phyloP scores from a whole-genome alignment of 2,888 invertebrate species.

The Pilophorus perplexus region DNA sequence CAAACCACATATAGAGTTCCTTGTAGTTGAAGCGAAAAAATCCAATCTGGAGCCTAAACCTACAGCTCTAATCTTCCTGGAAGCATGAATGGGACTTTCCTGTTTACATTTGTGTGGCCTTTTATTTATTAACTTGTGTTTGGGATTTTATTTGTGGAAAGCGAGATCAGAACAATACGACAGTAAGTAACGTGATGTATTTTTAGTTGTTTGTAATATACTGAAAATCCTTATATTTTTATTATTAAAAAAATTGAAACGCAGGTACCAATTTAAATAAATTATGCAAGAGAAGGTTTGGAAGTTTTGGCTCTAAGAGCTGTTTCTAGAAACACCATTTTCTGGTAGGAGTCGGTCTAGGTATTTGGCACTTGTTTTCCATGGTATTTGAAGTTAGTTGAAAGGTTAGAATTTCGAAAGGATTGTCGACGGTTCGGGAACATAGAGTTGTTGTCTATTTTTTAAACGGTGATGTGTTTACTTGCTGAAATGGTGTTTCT shows the following conservation, averaged over 20 bases:
- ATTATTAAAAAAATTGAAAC: not conserved
- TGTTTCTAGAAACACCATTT: constrained; percentile 8
- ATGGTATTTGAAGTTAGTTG: no score
- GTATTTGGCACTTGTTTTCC: not conserved
- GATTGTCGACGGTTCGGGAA: no score
- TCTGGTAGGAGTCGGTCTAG: not conserved
- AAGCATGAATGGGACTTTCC: constrained; percentile 70
- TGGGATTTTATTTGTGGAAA: constrained; percentile 3
- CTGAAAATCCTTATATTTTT: constrained; percentile 25
- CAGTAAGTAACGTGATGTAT: not conserved
- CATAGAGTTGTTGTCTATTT: no score
- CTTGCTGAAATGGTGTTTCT: no score
- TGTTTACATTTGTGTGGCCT: constrained; percentile 43
- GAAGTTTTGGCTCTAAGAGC: constrained; percentile 10
- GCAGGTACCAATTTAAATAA: not conserved
- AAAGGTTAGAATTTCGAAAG: no score
- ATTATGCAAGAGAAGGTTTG: not conserved
- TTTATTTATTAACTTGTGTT: constrained; percentile 29
- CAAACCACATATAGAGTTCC: constrained; percentile 85
- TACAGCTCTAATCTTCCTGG: constrained; percentile 84
- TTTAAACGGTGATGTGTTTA: no score
- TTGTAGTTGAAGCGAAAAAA: constrained; percentile 89
- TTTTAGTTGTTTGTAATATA: constrained; percentile 21
- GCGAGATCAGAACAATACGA: not conserved
- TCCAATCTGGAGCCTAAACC: constrained; percentile 89